Conservation (phyloP, 2,888 invertebrate species). For the Hirudinaria manillensis region DNA sequence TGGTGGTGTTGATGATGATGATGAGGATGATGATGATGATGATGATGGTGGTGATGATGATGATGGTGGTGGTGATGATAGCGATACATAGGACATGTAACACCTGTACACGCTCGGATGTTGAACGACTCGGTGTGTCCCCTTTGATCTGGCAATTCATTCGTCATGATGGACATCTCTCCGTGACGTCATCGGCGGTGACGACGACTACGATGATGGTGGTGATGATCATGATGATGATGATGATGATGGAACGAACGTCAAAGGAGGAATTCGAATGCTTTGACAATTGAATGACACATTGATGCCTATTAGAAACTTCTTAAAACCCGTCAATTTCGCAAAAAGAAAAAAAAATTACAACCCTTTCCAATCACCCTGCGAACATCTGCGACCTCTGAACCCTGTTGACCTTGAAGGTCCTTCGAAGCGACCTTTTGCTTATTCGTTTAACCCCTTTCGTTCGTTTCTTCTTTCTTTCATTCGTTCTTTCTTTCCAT, state of each 20-base stretch:
- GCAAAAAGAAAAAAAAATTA: no score
- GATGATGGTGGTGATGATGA: neutral
- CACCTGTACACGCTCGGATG: no score
- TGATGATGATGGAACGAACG: constrained; percentile 2
- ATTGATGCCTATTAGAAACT: no score
- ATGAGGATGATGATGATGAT: neutral
- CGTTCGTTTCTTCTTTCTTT: neutral
- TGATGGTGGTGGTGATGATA: neutral
- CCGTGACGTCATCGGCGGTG: constrained; percentile 1
- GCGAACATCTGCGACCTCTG: no score
- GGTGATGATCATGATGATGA: constrained; percentile 14
- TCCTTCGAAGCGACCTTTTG: no score
- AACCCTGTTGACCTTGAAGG: no score
- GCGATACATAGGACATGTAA: neutral
- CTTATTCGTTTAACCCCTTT: neutral
- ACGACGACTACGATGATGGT: constrained; percentile 25
- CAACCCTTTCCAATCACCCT: no score
- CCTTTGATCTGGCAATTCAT: no score
- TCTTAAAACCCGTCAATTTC: no score
- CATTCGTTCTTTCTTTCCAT: neutral
- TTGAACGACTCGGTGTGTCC: no score
- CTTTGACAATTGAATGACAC: no score
- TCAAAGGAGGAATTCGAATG: neutral
- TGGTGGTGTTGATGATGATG: neutral
- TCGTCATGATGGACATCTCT: no score